A percentile compares a stretch with the other conserved stretches of the same genome.
Evolutionary conservation across 2,113 vertebrate genomes (phyloP).

Genomic region (Galeopterus variegatus): DNA sequence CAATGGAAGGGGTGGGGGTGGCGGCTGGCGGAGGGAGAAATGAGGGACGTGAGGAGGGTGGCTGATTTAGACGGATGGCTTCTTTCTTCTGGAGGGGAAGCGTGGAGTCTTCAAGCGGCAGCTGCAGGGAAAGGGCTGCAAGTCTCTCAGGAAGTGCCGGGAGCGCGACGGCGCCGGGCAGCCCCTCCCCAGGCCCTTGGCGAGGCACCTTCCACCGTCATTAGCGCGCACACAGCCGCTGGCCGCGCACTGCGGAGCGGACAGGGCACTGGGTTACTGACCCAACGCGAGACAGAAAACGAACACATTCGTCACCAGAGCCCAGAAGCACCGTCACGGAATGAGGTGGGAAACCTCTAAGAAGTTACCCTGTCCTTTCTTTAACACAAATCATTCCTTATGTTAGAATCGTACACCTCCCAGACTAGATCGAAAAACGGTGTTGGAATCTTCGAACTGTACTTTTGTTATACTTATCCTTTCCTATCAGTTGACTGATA

Average conservation of each 20-base stretch:
- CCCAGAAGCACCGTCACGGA: slow-evolving; percentile 50
- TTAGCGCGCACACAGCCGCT: slow-evolving; percentile 53
- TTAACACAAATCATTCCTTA: background rate
- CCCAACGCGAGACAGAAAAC: slow-evolving; percentile 64
- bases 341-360: slow-evolving; percentile 33
- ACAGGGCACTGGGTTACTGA: slow-evolving; percentile 67
- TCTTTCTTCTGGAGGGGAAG: slow-evolving; percentile 28
- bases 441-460: slow-evolving; percentile 12
- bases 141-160: slow-evolving; percentile 67
- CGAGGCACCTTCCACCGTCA: slow-evolving; percentile 61
- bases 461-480: background rate
- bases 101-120: slow-evolving; percentile 26
- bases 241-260: slow-evolving; percentile 13
- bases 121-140: slow-evolving; percentile 55
- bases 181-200: slow-evolving; percentile 70
- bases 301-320: slow-evolving; percentile 68
- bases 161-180: background rate
- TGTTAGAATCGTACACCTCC: background rate
- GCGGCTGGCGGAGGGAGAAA: background rate
- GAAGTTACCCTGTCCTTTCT: slow-evolving; percentile 45
- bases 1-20: slow-evolving; percentile 37
- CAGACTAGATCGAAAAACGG: background rate
- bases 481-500: background rate
- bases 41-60: background rate
- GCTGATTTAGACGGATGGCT: background rate